Evolutionary conservation across 2,888 invertebrate species (phyloP).

Genomic region (Eutolmus rufibarbis): DNA sequence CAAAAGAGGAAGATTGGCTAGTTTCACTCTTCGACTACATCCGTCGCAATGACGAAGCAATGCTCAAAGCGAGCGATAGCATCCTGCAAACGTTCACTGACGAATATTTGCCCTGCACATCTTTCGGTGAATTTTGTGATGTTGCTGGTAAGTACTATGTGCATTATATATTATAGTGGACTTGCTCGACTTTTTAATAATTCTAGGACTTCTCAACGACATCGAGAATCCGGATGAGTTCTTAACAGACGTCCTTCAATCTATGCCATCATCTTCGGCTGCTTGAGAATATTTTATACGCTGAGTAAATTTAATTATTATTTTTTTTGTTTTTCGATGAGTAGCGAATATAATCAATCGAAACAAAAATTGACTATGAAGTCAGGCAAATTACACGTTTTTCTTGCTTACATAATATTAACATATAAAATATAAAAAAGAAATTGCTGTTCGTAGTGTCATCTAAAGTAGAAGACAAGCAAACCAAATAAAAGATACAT

Average conservation of each 20-base stretch:
- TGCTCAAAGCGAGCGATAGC: slow-evolving; percentile 87
- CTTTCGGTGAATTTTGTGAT: slow-evolving; percentile 92
- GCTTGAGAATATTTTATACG: neutral
- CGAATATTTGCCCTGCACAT: slow-evolving; percentile 87
- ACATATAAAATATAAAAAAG: neutral
- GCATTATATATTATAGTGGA: neutral
- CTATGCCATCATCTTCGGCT: slow-evolving; percentile 56
- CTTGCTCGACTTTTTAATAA: neutral
- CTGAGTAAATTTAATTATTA: neutral
- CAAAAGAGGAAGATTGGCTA: slow-evolving; percentile 88
- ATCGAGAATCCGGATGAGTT: slow-evolving; percentile 61
- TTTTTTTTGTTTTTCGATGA: neutral
- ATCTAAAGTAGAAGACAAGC: neutral
- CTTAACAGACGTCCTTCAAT: slow-evolving; percentile 56
- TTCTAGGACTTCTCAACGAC: slow-evolving; percentile 57
- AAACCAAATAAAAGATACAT: neutral
- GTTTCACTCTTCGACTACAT: slow-evolving; percentile 89
- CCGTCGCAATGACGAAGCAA: slow-evolving; percentile 89
- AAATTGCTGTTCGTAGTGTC: neutral
- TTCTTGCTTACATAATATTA: neutral
- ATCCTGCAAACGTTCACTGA: slow-evolving; percentile 84
- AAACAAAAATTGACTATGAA: neutral
- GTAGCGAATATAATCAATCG: neutral
- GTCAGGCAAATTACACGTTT: neutral
- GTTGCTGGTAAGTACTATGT: slow-evolving; percentile 71